A percentile compares a stretch with the other conserved stretches of the same genome.
These are phyloP conservation scores for Monopterus albus DNA, from an alignment of 2,113 vertebrate genomes.

Conservation along the genomic window DNA sequence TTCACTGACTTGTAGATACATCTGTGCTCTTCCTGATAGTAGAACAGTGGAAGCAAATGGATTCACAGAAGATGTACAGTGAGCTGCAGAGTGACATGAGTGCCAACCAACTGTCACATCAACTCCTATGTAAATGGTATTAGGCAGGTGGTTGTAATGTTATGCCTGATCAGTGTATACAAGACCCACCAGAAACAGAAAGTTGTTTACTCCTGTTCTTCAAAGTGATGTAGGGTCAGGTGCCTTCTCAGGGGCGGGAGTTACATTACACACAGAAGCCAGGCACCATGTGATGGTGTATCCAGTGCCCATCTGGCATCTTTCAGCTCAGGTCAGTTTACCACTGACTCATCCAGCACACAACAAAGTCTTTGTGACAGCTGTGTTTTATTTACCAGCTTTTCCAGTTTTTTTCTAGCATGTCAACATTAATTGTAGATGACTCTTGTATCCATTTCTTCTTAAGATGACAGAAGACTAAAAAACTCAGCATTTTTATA, in stretches of 20 bases:
- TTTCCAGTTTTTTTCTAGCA: slow-evolving; percentile 6
- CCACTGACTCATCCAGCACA: slow-evolving; percentile 12
- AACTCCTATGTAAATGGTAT: no score
- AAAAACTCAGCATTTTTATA: neutral
- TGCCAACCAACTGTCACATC: no score
- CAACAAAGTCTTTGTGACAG: slow-evolving; percentile 22
- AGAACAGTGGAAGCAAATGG: no score
- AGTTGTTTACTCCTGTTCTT: slow-evolving; percentile 68
- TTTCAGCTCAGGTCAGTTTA: slow-evolving; percentile 61
- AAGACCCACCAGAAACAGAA: slow-evolving; percentile 10
- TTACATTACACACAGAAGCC: slow-evolving; percentile 69
- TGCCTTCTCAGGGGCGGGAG: slow-evolving; percentile 42
- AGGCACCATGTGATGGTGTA: slow-evolving; percentile 81
- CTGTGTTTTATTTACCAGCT: neutral
- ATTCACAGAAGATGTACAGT: no score
- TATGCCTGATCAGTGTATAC: no score
- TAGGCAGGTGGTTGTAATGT: no score
- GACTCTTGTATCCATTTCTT: no score
- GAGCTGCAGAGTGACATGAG: no score
- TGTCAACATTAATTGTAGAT: neutral
- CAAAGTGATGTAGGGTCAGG: slow-evolving; percentile 14
- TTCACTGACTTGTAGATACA: no score
- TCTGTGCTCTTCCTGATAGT: no score
- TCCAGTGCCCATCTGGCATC: slow-evolving; percentile 71
- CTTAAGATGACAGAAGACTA: neutral